Conservation (phyloP, 2,113 vertebrate species). For the Barnardius zonarius region DNA sequence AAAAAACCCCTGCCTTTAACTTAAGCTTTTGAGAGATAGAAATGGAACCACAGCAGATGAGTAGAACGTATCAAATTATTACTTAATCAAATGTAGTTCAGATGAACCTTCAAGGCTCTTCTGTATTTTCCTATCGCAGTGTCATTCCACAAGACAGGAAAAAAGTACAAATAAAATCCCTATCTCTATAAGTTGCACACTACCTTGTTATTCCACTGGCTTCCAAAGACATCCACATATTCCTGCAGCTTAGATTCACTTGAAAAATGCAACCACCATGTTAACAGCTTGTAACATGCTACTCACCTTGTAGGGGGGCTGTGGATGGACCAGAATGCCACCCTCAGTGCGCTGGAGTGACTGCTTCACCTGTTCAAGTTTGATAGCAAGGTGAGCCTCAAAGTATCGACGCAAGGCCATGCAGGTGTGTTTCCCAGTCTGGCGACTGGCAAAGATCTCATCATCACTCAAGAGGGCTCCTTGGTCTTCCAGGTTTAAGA, state of each 20-base stretch:
- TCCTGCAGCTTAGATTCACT: neutral
- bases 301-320: slow-evolving; percentile 94
- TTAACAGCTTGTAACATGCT: neutral
- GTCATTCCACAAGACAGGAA: neutral
- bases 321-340: slow-evolving; percentile 91
- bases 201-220: neutral
- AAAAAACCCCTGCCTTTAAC: neutral
- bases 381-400: slow-evolving; percentile 96
- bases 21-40: neutral
- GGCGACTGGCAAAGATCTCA: slow-evolving; percentile 98
- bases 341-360: slow-evolving; percentile 96
- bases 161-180: neutral
- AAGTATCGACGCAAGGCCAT: slow-evolving; percentile 98
- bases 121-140: neutral
- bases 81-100: neutral
- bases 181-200: neutral
- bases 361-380: slow-evolving; percentile 98
- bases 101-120: neutral
- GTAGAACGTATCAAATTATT: neutral
- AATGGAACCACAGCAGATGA: neutral
- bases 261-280: neutral
- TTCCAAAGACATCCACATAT: neutral
- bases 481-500: slow-evolving; percentile 96
- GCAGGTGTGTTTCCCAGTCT: slow-evolving; percentile 98
- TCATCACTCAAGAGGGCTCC: slow-evolving; percentile 94